A percentile compares a stretch with the other conserved stretches of the same genome.
Evolutionary conservation across 2,797 vertebrate species (phyloP).

Genomic region (Eidolon dupreanum): DNA sequence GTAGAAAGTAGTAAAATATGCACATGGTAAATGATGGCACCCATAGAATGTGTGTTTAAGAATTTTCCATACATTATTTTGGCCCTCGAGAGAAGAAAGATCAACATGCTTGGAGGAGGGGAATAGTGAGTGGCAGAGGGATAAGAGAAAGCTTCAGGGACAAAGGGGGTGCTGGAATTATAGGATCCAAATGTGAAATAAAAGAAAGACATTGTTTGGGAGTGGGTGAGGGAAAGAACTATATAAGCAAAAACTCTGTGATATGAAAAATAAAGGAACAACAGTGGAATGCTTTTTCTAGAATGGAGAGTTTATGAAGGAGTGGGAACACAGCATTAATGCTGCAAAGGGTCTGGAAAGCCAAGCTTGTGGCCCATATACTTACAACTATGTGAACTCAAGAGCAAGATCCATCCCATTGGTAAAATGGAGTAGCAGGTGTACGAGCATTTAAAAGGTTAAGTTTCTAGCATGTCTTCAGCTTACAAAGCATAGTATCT

Average conservation of each 20-base stretch:
- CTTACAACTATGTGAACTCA: rapidly evolving
- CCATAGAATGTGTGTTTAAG: neutral
- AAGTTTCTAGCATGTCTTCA: neutral
- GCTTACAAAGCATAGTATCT: neutral
- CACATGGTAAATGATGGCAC: neutral
- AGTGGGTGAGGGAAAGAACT: rapidly evolving
- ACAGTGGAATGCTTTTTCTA: neutral
- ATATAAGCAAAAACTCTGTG: neutral
- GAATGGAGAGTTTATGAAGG: neutral
- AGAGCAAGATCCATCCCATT: neutral
- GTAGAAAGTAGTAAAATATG: neutral
- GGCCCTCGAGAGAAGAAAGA: neutral
- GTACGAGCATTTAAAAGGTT: neutral
- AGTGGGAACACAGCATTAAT: rapidly evolving
- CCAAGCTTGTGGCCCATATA: too few species aligned
- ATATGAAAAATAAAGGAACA: rapidly evolving
- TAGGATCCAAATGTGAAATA: neutral
- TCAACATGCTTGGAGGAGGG: rapidly evolving
- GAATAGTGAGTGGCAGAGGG: neutral
- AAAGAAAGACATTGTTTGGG: neutral
- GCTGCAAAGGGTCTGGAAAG: neutral
- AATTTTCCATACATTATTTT: neutral
- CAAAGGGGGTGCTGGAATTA: neutral
- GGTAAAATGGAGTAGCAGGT: neutral
- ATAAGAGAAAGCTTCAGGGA: neutral